Evolutionary conservation across 2,888 invertebrate species (phyloP), one percentile per base, ranked within the genome.

Genomic region (Drosophila anomalipes): DNA sequence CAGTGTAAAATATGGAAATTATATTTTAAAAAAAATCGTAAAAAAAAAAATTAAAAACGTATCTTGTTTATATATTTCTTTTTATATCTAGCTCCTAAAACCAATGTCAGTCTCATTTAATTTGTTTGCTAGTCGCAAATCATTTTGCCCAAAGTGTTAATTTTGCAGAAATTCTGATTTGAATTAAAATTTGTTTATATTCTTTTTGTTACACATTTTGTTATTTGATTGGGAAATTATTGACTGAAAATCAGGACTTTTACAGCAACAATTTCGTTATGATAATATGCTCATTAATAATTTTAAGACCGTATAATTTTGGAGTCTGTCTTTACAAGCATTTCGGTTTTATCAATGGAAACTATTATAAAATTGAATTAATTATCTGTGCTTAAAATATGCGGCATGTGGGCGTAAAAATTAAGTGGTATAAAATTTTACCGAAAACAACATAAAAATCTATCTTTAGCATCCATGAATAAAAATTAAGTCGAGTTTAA

Each of bases 141-240:
- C 77, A 82, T 89, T 90, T 79, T 73, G 79, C 62, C 77, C 69
- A 74, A 88, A 87, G 83, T 88, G 90, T 88, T 76, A 80, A 83
- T 76, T 82, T 87, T 82, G 89, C 86, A 90, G 86, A 87, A 78
- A 79, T 77, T 82, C 35, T 14, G 14, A 14, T 35, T 35, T 35
- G 35, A 37, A 37, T 16, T 14, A 32, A 22, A 4, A 35, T 30
- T 53, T 37, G 14, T 30, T 28, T 58, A 16, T 28, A 52, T 32
- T 35, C 1, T 28, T 22, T 14, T 26, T 22, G 19, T 39, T 19
- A 41, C 14, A n/a, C 12, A n/a, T 30, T 49, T 52, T 14, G 6
- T n/a, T n/a, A 47, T 44, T 14, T 14, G 14, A 22, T 22, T 22
- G 2, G 14, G 22, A 47, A 47, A 47, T 16, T 47, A 9, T 47